Percentiles rank a stretch among this genome's conserved stretches.
Conservation (phyloP, 2,888 invertebrate species). For the Xestoiulus laeticollis region DNA sequence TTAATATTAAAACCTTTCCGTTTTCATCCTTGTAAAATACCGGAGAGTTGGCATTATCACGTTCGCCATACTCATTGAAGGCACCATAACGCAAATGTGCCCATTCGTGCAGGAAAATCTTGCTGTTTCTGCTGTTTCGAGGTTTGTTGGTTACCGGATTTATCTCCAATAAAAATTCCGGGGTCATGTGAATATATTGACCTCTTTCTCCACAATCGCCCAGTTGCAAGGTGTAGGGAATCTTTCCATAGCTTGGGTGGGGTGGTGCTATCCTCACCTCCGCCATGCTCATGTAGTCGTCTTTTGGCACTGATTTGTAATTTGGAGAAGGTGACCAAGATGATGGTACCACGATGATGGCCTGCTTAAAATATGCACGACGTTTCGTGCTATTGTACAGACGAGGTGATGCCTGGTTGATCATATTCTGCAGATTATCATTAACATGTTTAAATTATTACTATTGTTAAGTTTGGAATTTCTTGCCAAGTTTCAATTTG, state of each 20-base stretch:
- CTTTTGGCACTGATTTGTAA: constrained; percentile 42
- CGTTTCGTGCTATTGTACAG: constrained; percentile 42
- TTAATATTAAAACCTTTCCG: not conserved
- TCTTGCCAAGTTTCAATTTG: too few species aligned
- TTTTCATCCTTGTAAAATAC: constrained; percentile 66
- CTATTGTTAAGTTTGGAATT: too few species aligned
- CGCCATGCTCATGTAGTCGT: constrained; percentile 61
- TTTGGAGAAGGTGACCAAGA: constrained; percentile 66
- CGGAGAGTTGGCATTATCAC: constrained; percentile 70
- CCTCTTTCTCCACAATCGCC: constrained; percentile 71
- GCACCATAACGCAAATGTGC: constrained; percentile 75
- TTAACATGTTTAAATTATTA: not conserved
- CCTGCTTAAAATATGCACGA: constrained; percentile 66
- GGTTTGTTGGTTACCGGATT: constrained; percentile 56
- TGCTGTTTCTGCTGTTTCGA: constrained; percentile 59
- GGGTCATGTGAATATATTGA: constrained; percentile 69
- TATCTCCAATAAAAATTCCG: constrained; percentile 59
- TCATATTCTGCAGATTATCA: not conserved
- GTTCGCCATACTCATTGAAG: constrained; percentile 73
- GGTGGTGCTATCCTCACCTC: constrained; percentile 68
- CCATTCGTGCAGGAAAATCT: constrained; percentile 71
- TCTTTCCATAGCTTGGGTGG: constrained; percentile 67
- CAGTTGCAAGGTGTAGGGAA: constrained; percentile 72
- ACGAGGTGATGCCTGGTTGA: constrained; percentile 10
- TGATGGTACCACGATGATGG: constrained; percentile 71